phyloP scores from a whole-genome alignment of 2,113 vertebrate genomes.

The Heterocephalus glaber region DNA sequence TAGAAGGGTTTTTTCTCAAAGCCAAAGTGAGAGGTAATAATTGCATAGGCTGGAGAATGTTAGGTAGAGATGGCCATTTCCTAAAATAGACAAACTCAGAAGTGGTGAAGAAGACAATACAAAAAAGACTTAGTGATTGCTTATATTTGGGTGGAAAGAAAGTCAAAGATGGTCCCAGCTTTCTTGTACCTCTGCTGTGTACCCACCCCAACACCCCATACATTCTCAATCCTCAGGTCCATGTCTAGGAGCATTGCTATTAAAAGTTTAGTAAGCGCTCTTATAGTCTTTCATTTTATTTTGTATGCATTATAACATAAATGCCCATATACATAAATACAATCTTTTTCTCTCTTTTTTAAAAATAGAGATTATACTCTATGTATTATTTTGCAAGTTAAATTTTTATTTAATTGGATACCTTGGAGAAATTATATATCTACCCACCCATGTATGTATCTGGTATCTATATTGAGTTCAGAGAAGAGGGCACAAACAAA shows the following conservation, averaged over 20 bases:
- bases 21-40: background rate
- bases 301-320: background rate
- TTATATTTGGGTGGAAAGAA: background rate
- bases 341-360: background rate
- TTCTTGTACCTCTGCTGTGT: background rate
- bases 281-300: background rate
- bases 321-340: background rate
- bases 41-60: background rate
- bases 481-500: background rate
- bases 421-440: background rate
- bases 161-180: background rate
- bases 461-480: slow-evolving; percentile 21
- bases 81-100: background rate
- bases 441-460: background rate
- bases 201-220: accelerated
- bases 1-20: background rate
- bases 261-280: background rate
- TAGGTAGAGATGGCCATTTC: background rate
- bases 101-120: background rate
- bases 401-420: background rate
- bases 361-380: background rate
- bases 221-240: background rate
- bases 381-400: background rate
- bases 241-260: background rate
- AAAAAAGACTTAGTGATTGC: background rate